Percentiles rank a stretch among this genome's conserved stretches.
Conservation (phyloP, 1,140 invertebrate genomes). For the Tetramorium alpestre region DNA sequence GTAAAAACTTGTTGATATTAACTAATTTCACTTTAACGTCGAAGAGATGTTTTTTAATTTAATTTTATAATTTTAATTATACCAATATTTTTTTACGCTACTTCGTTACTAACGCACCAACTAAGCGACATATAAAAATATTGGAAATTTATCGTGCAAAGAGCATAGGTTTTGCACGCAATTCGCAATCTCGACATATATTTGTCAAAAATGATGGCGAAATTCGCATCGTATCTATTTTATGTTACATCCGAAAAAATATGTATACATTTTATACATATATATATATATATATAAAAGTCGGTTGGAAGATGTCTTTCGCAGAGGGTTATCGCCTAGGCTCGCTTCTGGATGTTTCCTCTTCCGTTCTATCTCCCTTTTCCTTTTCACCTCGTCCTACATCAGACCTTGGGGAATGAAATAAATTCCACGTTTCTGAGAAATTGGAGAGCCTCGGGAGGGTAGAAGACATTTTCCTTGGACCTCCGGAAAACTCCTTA, state of each 20-base stretch:
- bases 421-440: slow-evolving; percentile 76
- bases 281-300: background rate
- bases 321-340: slow-evolving; percentile 55
- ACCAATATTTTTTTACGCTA: background rate
- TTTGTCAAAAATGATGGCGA: slow-evolving; percentile 55
- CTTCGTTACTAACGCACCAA: background rate
- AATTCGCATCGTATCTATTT: slow-evolving; percentile 51
- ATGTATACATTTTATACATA: background rate
- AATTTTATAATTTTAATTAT: background rate
- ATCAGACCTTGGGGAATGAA: slow-evolving; percentile 68
- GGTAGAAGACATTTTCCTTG: slow-evolving; percentile 75
- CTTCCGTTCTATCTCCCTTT: slow-evolving; percentile 20
- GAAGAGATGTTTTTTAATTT: background rate
- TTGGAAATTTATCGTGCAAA: slow-evolving; percentile 8
- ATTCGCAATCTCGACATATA: slow-evolving; percentile 14
- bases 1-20: background rate
- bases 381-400: slow-evolving; percentile 48
- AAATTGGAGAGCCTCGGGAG: slow-evolving; percentile 75
- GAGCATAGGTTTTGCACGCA: background rate
- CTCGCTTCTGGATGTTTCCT: background rate
- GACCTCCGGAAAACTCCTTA: slow-evolving; percentile 74
- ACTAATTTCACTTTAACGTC: background rate
- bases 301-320: slow-evolving; percentile 24
- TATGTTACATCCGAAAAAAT: slow-evolving; percentile 31
- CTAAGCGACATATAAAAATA: background rate